These are phyloP conservation scores for Myotis pilosus DNA, from an alignment of 2,797 vertebrate genomes.

Conservation along the genomic window DNA sequence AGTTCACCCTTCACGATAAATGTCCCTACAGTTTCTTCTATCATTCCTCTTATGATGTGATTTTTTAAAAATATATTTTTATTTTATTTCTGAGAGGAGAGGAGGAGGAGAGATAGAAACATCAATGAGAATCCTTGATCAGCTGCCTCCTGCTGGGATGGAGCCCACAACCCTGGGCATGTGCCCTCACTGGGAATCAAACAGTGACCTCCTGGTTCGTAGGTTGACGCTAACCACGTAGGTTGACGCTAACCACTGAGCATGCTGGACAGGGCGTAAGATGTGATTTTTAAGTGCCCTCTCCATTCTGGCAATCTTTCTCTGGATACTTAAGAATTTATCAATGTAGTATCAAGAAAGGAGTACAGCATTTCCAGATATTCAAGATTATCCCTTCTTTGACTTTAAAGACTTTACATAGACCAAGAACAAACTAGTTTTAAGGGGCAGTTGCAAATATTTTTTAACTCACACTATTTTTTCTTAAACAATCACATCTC, in stretches of 20 bases:
- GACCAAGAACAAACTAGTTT: constrained; percentile 2
- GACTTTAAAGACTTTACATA: not conserved
- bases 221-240: no score
- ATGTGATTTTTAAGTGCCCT: not conserved
- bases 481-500: not conserved
- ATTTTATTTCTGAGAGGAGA: no score
- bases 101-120: no score
- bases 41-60: not conserved
- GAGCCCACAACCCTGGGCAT: no score
- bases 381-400: not conserved
- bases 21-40: not conserved
- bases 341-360: not conserved
- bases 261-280: not conserved
- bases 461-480: not conserved
- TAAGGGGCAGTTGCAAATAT: not conserved
- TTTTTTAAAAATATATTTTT: not conserved
- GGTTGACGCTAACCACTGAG: no score
- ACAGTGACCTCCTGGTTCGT: no score
- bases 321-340: not conserved
- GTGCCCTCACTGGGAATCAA: no score
- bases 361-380: not conserved
- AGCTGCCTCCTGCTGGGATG: no score
- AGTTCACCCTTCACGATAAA: not conserved
- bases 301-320: not conserved
- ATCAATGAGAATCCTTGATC: no score